Base-by-base conservation (phyloP, 2,797 vertebrate genomes). In the Avahi laniger region DNA sequence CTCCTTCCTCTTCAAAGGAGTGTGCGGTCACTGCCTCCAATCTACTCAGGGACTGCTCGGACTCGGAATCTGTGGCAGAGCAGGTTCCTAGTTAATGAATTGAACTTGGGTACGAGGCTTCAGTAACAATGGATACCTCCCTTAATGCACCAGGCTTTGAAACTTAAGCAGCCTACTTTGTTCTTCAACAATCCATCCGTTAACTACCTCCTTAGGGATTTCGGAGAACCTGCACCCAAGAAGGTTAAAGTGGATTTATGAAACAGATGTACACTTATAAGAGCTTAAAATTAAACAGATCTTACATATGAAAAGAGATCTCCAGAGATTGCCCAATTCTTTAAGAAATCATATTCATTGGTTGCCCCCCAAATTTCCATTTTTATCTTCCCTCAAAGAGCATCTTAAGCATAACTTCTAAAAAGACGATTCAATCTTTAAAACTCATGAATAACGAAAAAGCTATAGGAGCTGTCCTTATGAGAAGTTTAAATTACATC, bases 1-100 rank as follows among this genome's bases (percentile, higher is more conserved):
- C 98, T 43, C 99, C 98, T 91, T 99, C 98, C 91, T 99, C 99
- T 85, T 99, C 98, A 89, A 98, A 98, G 0, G 99, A 99, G 94
- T 94, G 98, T 52, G 99, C 99, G 82, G 99, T 98, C 95, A 99
- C 99, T 0, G 99, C 99, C 98, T 99, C 99, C 98, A 99, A 99
- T 96, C 98, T 99, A 96, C 99, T 99, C 98, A 99, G 98, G 78
- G 99, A 99, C 98, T 98, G 97, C 98, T 99, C 99, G 0, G 99
- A 99, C 98, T 99, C 99, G 0, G 99, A 99, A 97, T 99, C 99
- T 99, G 99, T 87, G 98, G 96, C 38, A 98, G 97, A 98, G 89
- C 97, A 90, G 91, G 97, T 96, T 97, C 97, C 98, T 95, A 22
- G 95, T 98, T 97, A 98, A 97, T 96, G 97, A 95, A 93, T 76